Percentiles rank a stretch among this genome's conserved stretches.
These are phyloP conservation scores for Zaprionus inermis DNA, from an alignment of 1,140 invertebrate species.

Conservation along the genomic window DNA sequence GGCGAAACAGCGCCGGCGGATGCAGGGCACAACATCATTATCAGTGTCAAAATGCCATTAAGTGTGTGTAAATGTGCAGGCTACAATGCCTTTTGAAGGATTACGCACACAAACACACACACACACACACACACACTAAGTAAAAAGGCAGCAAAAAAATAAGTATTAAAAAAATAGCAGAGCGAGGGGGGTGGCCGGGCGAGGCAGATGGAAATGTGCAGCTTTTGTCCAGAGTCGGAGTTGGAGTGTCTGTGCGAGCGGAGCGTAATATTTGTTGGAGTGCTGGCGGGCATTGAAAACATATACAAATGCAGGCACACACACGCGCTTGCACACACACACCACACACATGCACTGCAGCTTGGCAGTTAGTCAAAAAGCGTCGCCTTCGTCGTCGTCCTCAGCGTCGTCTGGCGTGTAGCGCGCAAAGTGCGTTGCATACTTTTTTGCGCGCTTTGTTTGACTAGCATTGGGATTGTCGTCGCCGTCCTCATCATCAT, in stretches of 20 bases:
- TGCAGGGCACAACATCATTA: conserved; percentile 76
- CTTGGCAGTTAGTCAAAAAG: conserved; percentile 69
- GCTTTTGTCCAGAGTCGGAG: conserved; percentile 57
- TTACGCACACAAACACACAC: conserved; percentile 53
- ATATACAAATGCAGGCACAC: conserved; percentile 30
- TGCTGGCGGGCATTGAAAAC: conserved; percentile 77
- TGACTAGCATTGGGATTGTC: conserved; percentile 70
- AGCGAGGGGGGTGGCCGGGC: conserved; percentile 1
- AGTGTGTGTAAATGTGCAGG: conserved; percentile 64
- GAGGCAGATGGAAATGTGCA: conserved; percentile 56
- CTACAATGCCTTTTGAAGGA: conserved; percentile 77
- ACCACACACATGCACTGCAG: conserved; percentile 17
- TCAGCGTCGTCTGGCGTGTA: conserved; percentile 47
- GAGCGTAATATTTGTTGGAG: conserved; percentile 57
- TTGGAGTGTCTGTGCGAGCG: conserved; percentile 16
- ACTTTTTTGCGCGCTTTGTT: conserved; percentile 80
- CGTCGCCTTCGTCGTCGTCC: conserved; percentile 1
- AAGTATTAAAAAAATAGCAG: conserved; percentile 36
- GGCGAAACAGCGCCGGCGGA: conserved; percentile 52
- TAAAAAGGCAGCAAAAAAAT: conserved; percentile 13
- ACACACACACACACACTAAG: conserved; percentile 28
- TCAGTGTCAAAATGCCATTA: conserved; percentile 80
- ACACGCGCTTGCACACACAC: conserved; percentile 3
- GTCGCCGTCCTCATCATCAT: conserved; percentile 10
- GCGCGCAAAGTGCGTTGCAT: conserved; percentile 75